Base-by-base conservation (phyloP, 2,113 vertebrate genomes). In the Paraplagusia blochii region DNA sequence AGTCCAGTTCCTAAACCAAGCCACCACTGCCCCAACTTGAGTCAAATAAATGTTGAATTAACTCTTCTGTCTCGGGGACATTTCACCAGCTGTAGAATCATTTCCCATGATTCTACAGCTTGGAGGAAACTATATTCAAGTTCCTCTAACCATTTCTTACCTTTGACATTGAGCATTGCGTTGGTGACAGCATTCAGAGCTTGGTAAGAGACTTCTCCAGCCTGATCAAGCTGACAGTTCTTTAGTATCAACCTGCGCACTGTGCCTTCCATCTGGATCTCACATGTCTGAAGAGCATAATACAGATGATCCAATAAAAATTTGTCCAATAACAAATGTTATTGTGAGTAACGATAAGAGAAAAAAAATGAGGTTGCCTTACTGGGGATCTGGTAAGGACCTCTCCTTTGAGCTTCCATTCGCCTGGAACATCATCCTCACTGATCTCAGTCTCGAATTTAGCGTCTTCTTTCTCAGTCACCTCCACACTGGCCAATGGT, bases 371-470 rank as follows among this genome's bases (percentile, higher is more conserved):
- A 15, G 16, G 2, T 11, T 16, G 64, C 75, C 93, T 91, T 88
- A 99, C 97, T 80, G 95, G 95, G 39, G 97, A 98, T 80, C 95
- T 93, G 65, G 92, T 93, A 68, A 98, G 83, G 63, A 91, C 63
- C 76, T 98, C 93, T 74, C 96, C 96, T 88, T 94, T 96, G 57
- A 98, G 90, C 80, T 98, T 99, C 97, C 97, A 99, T 81, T 99
- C 91, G 46, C 95, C 96, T 44, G 93, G 88, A 81, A 99, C 47
- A 52, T 99, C 97, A 0, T 88, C 91, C 64, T 98, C 95, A 5
- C 95, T 97, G 83, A 99, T 99, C 85, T 98, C 96, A 2, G 94
- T 91, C 62, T 96, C 95, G 84, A 99, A 99, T 72, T 48, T 86
- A 53, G 94, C 95, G n/a, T 92, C 95, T 74, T 95, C 91, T 77